Percentiles rank a stretch among this genome's conserved stretches.
phyloP scores from a whole-genome alignment of 2,888 invertebrate species.

The Agrochola lota region DNA sequence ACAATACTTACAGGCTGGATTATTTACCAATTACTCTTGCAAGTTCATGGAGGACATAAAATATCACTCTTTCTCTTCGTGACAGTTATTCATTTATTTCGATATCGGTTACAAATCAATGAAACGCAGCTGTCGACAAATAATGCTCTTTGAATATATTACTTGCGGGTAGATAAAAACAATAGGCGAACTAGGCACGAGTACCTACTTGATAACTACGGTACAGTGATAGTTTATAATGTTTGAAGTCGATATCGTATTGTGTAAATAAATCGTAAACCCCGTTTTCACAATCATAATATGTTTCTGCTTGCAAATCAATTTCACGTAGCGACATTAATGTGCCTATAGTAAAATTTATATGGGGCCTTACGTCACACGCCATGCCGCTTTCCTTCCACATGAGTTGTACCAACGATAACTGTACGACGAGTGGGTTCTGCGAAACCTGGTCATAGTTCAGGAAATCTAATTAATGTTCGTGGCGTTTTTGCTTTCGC shows the following conservation, averaged over 20 bases:
- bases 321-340: conserved; percentile 91
- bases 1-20: conserved; percentile 22
- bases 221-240: conserved; percentile 85
- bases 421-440: conserved; percentile 72
- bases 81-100: conserved; percentile 15
- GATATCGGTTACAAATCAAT: conserved; percentile 56
- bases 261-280: conserved; percentile 91
- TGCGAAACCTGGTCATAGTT: conserved; percentile 76
- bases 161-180: conserved; percentile 37
- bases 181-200: conserved; percentile 65
- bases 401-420: conserved; percentile 82
- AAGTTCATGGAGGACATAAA: conserved; percentile 43
- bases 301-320: conserved; percentile 90
- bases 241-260: conserved; percentile 85
- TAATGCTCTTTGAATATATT: conserved; percentile 41
- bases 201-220: conserved; percentile 70
- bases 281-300: conserved; percentile 91
- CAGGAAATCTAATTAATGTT: conserved; percentile 75
- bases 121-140: conserved; percentile 38
- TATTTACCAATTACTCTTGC: conserved; percentile 44
- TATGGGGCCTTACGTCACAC: conserved; percentile 88
- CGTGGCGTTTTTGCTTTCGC: conserved; percentile 54
- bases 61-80: conserved; percentile 26
- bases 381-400: conserved; percentile 83
- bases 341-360: conserved; percentile 90